Evolutionary conservation across 2,113 vertebrate genomes (phyloP).

Genomic region (Channa maculata): DNA sequence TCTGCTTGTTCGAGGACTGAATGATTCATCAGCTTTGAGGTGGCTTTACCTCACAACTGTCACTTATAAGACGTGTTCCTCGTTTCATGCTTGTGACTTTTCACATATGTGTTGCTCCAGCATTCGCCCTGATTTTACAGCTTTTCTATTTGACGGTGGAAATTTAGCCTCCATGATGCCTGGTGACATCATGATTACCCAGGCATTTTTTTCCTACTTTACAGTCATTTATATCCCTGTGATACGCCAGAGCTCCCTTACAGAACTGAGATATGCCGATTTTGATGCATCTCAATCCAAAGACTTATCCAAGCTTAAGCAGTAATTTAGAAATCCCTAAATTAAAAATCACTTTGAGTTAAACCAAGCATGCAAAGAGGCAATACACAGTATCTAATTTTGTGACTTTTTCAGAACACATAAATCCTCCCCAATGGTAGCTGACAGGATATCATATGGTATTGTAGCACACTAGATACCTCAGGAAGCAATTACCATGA

Average conservation of each 20-base stretch:
- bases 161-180: constrained; percentile 22
- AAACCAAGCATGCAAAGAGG: constrained; percentile 75
- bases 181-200: constrained; percentile 37
- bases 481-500: constrained; percentile 83
- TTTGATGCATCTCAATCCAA: constrained; percentile 54
- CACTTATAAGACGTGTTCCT: constrained; percentile 9
- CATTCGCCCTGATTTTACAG: constrained; percentile 20
- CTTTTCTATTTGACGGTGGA: not conserved
- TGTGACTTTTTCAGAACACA: constrained; percentile 73
- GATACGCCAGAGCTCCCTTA: constrained; percentile 31
- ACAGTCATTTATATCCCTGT: constrained; percentile 34
- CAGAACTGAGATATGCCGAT: constrained; percentile 49
- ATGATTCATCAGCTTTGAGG: constrained; percentile 63
- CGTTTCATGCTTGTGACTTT: constrained; percentile 58
- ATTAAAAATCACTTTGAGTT: constrained; percentile 81
- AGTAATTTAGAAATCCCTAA: constrained; percentile 70
- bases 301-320: constrained; percentile 62
- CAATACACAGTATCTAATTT: constrained; percentile 73
- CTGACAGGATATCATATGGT: constrained; percentile 76
- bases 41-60: no score
- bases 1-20: constrained; percentile 65
- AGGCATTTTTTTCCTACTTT: constrained; percentile 33
- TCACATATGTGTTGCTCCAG: constrained; percentile 26
- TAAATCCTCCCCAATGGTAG: constrained; percentile 77
- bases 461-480: constrained; percentile 69